A percentile compares a stretch with the other conserved stretches of the same genome.
phyloP scores from a whole-genome alignment of 2,113 vertebrate genomes.

The Trochalopteron elliotii region DNA sequence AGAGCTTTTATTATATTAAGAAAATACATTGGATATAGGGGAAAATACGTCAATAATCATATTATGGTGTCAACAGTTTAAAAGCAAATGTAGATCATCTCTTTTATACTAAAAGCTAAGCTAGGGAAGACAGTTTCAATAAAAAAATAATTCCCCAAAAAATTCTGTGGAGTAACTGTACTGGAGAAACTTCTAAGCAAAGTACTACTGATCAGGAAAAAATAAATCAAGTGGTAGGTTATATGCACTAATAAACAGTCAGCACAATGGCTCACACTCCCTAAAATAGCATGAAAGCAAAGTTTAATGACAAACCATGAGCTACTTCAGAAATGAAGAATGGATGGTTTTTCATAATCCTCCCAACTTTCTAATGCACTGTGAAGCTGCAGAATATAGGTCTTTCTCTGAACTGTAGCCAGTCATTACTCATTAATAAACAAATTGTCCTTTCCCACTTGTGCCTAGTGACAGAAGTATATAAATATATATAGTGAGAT shows the following conservation, averaged over 20 bases:
- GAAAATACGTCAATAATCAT: not conserved
- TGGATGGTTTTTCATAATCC: conserved; percentile 8
- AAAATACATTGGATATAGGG: not conserved
- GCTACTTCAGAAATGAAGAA: conserved; percentile 27
- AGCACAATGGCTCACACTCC: conserved; percentile 23
- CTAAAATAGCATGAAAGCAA: conserved; percentile 35
- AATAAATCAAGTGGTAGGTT: conserved; percentile 54
- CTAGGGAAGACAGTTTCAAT: not conserved
- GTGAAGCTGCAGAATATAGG: conserved; percentile 4
- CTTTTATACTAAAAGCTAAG: not conserved
- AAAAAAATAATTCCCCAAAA: not conserved
- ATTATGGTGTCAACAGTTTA: not conserved
- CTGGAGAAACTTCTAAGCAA: conserved; percentile 35
- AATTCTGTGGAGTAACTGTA: not conserved
- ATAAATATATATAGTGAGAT: conserved; percentile 75
- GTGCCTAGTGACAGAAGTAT: conserved; percentile 63
- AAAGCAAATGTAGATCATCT: not conserved
- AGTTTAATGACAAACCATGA: conserved; percentile 25
- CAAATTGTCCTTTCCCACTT: conserved; percentile 52
- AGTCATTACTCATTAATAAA: conserved; percentile 41
- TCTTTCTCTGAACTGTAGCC: conserved; percentile 37
- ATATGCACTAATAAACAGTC: conserved; percentile 34
- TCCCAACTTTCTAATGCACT: conserved; percentile 16
- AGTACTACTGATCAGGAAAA: conserved; percentile 22
- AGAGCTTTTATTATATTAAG: not conserved